Evolutionary conservation across 2,888 invertebrate species (phyloP).

Genomic region (Tuta absoluta): DNA sequence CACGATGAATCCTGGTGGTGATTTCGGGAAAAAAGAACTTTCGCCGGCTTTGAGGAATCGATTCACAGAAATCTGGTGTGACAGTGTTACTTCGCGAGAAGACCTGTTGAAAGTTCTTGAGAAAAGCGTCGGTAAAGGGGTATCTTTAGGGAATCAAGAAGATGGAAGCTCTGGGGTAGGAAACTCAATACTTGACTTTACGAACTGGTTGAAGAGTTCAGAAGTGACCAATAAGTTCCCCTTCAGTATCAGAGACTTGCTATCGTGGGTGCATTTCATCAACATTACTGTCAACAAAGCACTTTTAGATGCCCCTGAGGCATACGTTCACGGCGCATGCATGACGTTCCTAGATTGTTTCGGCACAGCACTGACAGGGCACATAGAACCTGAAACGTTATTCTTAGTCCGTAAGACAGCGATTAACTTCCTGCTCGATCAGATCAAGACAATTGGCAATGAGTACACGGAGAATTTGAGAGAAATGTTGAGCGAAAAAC

Average conservation of each 20-base stretch:
- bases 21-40: constrained; percentile 99
- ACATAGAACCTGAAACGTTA: constrained; percentile 82
- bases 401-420: constrained; percentile 74
- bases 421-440: constrained; percentile 78
- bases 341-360: constrained; percentile 95
- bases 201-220: constrained; percentile 87
- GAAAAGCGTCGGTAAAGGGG: constrained; percentile 85
- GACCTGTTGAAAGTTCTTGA: constrained; percentile 91
- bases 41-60: constrained; percentile 98
- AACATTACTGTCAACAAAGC: constrained; percentile 81
- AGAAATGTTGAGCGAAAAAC: constrained; percentile 61
- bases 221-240: constrained; percentile 89
- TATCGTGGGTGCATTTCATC: constrained; percentile 96
- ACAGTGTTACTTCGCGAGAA: constrained; percentile 84
- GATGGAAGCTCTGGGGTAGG: constrained; percentile 83
- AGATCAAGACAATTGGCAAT: constrained; percentile 70
- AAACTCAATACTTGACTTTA: constrained; percentile 88
- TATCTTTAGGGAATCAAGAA: constrained; percentile 78
- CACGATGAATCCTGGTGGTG: constrained; percentile 99
- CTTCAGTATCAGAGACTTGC: constrained; percentile 94
- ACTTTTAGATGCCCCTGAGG: constrained; percentile 79
- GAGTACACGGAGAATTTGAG: constrained; percentile 57
- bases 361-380: constrained; percentile 89
- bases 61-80: constrained; percentile 99
- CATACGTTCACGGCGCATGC: constrained; percentile 94